Conservation (phyloP, 2,888 invertebrate genomes). For the Acronicta leporina region DNA sequence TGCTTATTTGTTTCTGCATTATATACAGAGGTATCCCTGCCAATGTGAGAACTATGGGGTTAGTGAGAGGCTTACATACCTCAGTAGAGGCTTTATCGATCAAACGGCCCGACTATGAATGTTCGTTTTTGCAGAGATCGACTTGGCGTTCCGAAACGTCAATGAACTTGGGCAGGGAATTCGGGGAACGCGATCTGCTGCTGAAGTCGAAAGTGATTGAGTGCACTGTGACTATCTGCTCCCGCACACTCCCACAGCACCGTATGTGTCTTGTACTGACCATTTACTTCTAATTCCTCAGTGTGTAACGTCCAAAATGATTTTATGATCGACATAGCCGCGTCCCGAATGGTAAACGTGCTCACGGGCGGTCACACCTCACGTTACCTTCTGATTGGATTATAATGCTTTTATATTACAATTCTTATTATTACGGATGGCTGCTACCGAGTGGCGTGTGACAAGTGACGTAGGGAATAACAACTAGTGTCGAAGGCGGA, state of each 20-base stretch:
- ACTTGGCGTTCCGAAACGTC: conserved; percentile 55
- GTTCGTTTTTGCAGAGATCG: conserved; percentile 47
- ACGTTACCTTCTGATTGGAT: conserved; percentile 85
- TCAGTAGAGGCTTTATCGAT: conserved; percentile 53
- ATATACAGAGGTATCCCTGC: conserved; percentile 7
- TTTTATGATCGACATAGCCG: conserved; percentile 79
- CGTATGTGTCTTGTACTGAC: conserved; percentile 68
- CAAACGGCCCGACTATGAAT: conserved; percentile 48
- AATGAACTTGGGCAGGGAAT: conserved; percentile 60
- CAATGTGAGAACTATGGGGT: conserved; percentile 5
- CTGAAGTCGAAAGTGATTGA: conserved; percentile 60
- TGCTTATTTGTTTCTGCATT: conserved; percentile 26
- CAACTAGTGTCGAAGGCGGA: conserved; percentile 71
- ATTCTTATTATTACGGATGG: conserved; percentile 85
- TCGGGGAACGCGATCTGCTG: conserved; percentile 55
- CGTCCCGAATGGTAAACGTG: conserved; percentile 80
- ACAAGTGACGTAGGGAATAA: conserved; percentile 81
- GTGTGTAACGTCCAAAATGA: conserved; percentile 78
- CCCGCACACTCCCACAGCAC: conserved; percentile 55
- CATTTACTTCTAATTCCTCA: conserved; percentile 78
- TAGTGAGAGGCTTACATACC: conserved; percentile 18
- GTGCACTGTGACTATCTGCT: conserved; percentile 43
- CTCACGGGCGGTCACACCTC: conserved; percentile 85
- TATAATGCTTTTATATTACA: conserved; percentile 88
- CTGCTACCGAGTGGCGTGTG: conserved; percentile 82